Percentiles rank a stretch among this genome's conserved stretches.
phyloP scores from a whole-genome alignment of 2,888 invertebrate species.

The Lucinisca nassula region DNA sequence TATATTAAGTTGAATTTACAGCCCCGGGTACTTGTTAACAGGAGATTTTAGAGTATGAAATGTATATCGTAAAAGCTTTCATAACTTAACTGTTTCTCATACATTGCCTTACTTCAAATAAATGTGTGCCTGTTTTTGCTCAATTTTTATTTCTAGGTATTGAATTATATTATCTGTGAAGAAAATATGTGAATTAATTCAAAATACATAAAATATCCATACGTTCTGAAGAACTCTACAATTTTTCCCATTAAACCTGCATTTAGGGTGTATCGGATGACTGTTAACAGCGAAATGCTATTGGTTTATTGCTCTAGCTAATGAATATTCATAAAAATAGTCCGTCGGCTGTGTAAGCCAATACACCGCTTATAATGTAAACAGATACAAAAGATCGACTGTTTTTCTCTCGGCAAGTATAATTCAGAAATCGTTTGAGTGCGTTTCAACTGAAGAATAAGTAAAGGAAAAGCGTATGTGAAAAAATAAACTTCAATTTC shows the following conservation, averaged over 20 bases:
- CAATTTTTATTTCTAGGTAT: conserved; percentile 9
- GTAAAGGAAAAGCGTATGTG: neutral
- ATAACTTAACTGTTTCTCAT: neutral
- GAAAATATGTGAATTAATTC: conserved; percentile 9
- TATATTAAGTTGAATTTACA: too few species aligned
- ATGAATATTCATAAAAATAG: conserved; percentile 78
- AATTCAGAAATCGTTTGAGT: neutral
- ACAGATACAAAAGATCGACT: neutral
- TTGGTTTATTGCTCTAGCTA: conserved; percentile 60
- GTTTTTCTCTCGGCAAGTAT: neutral
- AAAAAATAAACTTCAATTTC: neutral
- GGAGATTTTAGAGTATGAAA: too few species aligned
- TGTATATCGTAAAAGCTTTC: conserved; percentile 2
- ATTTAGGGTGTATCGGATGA: conserved; percentile 56
- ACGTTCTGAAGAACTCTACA: neutral
- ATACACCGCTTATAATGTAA: conserved; percentile 44
- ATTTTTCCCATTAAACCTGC: conserved; percentile 41
- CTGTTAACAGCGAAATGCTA: conserved; percentile 33
- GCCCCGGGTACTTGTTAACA: too few species aligned
- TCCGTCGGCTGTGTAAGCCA: conserved; percentile 59
- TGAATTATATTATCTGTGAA: conserved; percentile 17
- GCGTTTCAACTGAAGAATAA: neutral
- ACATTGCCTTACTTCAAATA: neutral
- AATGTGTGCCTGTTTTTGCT: neutral
- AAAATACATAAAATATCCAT: conserved; percentile 17